Conservation (phyloP, 2,888 invertebrate species). For the Agrilus cyanescens region DNA sequence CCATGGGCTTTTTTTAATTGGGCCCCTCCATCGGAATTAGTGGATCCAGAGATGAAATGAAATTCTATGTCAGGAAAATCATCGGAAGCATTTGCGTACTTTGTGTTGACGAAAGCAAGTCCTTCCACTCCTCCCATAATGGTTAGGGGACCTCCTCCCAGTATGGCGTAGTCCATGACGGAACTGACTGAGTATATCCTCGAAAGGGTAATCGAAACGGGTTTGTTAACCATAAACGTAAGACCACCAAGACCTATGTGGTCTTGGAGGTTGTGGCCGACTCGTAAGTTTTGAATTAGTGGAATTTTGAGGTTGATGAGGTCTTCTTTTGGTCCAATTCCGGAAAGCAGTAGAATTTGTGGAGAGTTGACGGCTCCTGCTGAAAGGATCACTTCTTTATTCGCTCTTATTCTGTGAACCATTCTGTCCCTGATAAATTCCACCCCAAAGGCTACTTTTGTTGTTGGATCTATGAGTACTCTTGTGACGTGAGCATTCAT, state of each 20-base stretch:
- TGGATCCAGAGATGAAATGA: constrained; percentile 78
- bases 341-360: constrained; percentile 87
- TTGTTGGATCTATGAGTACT: constrained; percentile 58
- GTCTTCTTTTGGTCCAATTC: constrained; percentile 67
- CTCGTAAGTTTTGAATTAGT: constrained; percentile 66
- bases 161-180: constrained; percentile 70
- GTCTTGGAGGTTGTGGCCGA: constrained; percentile 81
- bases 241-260: constrained; percentile 79
- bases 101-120: constrained; percentile 80
- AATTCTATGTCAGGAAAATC: constrained; percentile 86
- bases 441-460: constrained; percentile 70
- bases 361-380: constrained; percentile 90
- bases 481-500: constrained; percentile 71
- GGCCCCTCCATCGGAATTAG: constrained; percentile 74
- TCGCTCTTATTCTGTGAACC: constrained; percentile 60
- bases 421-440: constrained; percentile 67
- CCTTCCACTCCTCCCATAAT: constrained; percentile 78
- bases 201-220: constrained; percentile 67
- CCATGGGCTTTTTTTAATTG: constrained; percentile 74
- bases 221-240: constrained; percentile 68
- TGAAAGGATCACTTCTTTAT: constrained; percentile 77
- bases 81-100: constrained; percentile 63
- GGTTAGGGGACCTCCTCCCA: constrained; percentile 74
- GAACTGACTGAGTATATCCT: constrained; percentile 68
- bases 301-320: constrained; percentile 64